phyloP scores from a whole-genome alignment of 2,888 invertebrate species.

The Nymphalis urticae region DNA sequence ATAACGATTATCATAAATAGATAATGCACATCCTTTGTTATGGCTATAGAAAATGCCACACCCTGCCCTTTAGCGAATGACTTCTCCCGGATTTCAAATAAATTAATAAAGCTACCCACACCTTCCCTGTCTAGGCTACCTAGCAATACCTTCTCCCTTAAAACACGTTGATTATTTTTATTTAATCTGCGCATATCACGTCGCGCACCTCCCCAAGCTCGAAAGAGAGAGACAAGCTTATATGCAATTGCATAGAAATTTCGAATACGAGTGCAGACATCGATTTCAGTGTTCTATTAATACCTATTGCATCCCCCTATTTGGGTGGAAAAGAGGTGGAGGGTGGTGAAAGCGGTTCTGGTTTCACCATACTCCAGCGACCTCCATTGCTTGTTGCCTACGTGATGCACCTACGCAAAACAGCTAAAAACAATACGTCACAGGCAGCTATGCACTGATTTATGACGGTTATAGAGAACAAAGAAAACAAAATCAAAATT shows the following conservation, averaged over 20 bases:
- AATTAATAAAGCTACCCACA: conserved; percentile 25
- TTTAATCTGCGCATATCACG: conserved; percentile 14
- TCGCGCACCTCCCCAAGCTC: conserved; percentile 16
- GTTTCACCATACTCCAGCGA: neutral
- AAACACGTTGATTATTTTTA: conserved; percentile 10
- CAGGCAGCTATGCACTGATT: too few species aligned
- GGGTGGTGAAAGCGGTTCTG: neutral
- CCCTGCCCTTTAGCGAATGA: neutral
- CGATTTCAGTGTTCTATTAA: conserved; percentile 10
- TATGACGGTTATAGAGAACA: too few species aligned
- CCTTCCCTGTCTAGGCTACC: neutral
- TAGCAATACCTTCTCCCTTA: neutral
- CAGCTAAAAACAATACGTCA: conserved; percentile 22
- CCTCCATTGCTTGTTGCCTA: neutral
- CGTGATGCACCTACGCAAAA: conserved; percentile 8
- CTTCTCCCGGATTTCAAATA: neutral
- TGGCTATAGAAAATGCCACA: neutral
- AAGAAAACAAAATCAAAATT: too few species aligned
- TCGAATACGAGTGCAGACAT: conserved; percentile 21
- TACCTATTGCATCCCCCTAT: conserved; percentile 7
- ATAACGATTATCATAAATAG: too few species aligned
- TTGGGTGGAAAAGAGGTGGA: conserved; percentile 1
- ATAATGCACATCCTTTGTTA: neutral
- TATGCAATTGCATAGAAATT: conserved; percentile 19
- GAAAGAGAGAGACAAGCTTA: conserved; percentile 19